Evolutionary conservation across 2,888 invertebrate genomes (phyloP).

Genomic region (Enchytraeus crypticus): DNA sequence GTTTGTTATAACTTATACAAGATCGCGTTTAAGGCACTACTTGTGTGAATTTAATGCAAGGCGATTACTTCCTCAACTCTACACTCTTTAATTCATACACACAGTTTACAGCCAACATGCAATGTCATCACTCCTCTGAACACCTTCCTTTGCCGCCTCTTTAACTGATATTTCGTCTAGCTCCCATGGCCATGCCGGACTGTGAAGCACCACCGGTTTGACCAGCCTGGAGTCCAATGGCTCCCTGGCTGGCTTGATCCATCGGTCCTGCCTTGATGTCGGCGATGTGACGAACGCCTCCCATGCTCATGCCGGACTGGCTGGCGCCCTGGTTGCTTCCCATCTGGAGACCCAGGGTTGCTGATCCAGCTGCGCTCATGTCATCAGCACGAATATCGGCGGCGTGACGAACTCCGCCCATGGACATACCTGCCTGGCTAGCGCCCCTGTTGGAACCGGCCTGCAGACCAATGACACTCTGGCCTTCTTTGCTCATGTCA

Average conservation of each 20-base stretch:
- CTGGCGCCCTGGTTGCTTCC: slow-evolving; percentile 25
- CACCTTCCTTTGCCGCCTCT: no score
- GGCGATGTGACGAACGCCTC: slow-evolving; percentile 36
- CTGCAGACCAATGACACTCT: slow-evolving; percentile 40
- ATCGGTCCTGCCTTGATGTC: slow-evolving; percentile 43
- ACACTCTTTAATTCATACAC: no score
- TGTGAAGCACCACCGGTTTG: slow-evolving; percentile 43
- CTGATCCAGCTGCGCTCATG: slow-evolving; percentile 29
- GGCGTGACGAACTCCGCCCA: slow-evolving; percentile 38
- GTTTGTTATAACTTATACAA: no score
- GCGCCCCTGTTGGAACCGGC: slow-evolving; percentile 45
- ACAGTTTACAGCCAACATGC: no score
- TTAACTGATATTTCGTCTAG: slow-evolving; percentile 33
- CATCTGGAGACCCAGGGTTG: slow-evolving; percentile 40
- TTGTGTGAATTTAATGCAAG: no score
- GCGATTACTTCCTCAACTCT: no score
- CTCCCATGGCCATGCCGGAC: slow-evolving; percentile 41
- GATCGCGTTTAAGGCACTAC: no score
- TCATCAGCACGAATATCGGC: slow-evolving; percentile 26
- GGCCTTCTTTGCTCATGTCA: slow-evolving; percentile 34
- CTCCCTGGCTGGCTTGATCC: slow-evolving; percentile 33
- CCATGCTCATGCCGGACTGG: slow-evolving; percentile 41
- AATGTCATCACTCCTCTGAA: no score
- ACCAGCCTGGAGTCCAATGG: slow-evolving; percentile 42
- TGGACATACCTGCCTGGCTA: slow-evolving; percentile 41